These are phyloP conservation scores for Acrobasis consociella DNA, from an alignment of 2,888 invertebrate genomes.

Conservation along the genomic window DNA sequence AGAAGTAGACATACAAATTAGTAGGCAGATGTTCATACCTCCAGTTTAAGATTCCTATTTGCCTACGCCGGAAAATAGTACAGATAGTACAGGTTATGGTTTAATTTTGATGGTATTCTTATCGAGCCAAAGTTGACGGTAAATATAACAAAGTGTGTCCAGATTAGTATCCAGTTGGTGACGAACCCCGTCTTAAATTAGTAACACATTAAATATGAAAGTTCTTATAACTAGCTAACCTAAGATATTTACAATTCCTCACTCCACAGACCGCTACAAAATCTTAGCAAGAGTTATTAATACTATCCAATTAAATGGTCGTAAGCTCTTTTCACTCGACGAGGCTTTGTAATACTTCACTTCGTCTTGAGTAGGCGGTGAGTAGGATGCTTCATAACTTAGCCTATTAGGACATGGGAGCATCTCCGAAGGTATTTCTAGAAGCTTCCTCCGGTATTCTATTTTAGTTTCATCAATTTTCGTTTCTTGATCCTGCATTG, in stretches of 20 bases:
- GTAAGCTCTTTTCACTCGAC: slow-evolving; percentile 42
- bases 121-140: too few relatives aligned
- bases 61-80: too few relatives aligned
- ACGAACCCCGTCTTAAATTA: not conserved
- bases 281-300: slow-evolving; percentile 39
- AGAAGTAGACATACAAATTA: too few relatives aligned
- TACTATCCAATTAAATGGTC: slow-evolving; percentile 40
- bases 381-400: slow-evolving; percentile 63
- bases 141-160: too few relatives aligned
- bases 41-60: too few relatives aligned
- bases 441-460: slow-evolving; percentile 61
- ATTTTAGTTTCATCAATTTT: slow-evolving; percentile 55
- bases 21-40: too few relatives aligned
- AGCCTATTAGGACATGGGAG: slow-evolving; percentile 68
- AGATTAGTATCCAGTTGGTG: too few relatives aligned
- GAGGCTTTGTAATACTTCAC: slow-evolving; percentile 73
- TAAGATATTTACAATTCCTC: slow-evolving; percentile 15
- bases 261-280: slow-evolving; percentile 49
- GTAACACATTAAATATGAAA: not conserved
- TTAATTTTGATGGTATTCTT: too few relatives aligned
- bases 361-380: slow-evolving; percentile 74
- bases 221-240: not conserved
- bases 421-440: slow-evolving; percentile 67
- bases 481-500: slow-evolving; percentile 70
- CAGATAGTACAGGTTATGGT: too few relatives aligned